phyloP scores from a whole-genome alignment of 2,888 invertebrate species.

The Gisinianus flammeolus region DNA sequence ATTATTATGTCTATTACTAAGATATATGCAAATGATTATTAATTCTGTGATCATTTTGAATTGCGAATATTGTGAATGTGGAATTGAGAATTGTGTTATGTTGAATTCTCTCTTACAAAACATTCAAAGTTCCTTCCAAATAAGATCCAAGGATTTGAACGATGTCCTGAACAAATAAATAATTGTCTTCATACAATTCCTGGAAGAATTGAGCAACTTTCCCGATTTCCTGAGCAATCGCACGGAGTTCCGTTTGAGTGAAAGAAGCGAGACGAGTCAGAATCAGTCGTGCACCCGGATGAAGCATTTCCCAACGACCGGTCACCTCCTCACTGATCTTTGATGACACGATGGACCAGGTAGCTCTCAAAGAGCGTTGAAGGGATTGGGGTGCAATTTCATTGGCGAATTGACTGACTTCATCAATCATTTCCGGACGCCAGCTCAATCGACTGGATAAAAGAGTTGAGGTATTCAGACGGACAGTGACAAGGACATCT shows the following conservation, averaged over 20 bases:
- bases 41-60: not conserved
- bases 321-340: constrained; percentile 44
- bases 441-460: constrained; percentile 59
- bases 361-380: constrained; percentile 13
- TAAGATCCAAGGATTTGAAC: not conserved
- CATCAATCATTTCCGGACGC: constrained; percentile 58
- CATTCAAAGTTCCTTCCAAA: constrained; percentile 45
- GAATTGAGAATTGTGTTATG: not conserved
- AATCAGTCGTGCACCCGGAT: constrained; percentile 13
- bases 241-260: constrained; percentile 43
- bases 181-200: constrained; percentile 57
- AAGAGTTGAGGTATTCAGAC: constrained; percentile 59
- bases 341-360: constrained; percentile 7
- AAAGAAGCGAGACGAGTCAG: constrained; percentile 41
- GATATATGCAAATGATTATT: no score
- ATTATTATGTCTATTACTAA: no score
- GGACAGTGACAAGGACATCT: constrained; percentile 57
- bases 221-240: constrained; percentile 52
- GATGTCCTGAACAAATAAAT: constrained; percentile 57
- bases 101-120: constrained; percentile 12
- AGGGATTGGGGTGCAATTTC: constrained; percentile 14
- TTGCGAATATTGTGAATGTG: not conserved
- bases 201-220: constrained; percentile 42
- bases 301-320: constrained; percentile 44
- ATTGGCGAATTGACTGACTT: constrained; percentile 45